A percentile compares a stretch with the other conserved stretches of the same genome.
phyloP scores from a whole-genome alignment of 1,140 invertebrate genomes.

The Euborellia annulipes region DNA sequence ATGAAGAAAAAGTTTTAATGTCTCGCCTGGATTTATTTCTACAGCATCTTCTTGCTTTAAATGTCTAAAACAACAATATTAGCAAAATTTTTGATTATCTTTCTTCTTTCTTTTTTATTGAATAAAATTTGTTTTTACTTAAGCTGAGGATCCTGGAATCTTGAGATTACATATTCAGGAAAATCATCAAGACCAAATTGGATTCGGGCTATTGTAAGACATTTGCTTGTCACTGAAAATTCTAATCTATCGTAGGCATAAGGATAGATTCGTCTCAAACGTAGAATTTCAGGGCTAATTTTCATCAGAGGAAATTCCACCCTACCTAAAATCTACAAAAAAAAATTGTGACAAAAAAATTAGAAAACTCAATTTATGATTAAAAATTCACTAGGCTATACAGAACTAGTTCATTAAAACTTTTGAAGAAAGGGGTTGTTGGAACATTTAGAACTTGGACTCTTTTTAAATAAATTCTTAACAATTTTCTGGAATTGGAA shows the following conservation, averaged over 20 bases:
- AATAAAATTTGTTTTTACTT: not conserved
- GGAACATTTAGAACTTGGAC: too few relatives aligned
- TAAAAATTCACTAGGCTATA: too few relatives aligned
- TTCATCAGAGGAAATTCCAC: conserved; percentile 19
- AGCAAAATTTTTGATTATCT: too few relatives aligned
- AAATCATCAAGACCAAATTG: conserved; percentile 19
- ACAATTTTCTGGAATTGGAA: too few relatives aligned
- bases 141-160: not conserved
- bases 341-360: not conserved
- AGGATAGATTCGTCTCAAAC: conserved; percentile 16
- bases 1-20: conserved; percentile 18
- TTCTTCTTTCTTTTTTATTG: too few relatives aligned
- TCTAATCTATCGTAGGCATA: conserved; percentile 13
- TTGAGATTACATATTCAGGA: conserved; percentile 18
- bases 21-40: conserved; percentile 1
- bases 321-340: conserved; percentile 13
- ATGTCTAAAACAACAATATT: not conserved
- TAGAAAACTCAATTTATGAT: conserved; percentile 1
- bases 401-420: too few relatives aligned
- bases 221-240: conserved; percentile 17
- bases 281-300: conserved; percentile 15
- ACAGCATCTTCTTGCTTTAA: not conserved
- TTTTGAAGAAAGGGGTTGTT: too few relatives aligned
- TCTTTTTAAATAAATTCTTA: too few relatives aligned
- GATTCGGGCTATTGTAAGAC: conserved; percentile 13